These are phyloP conservation scores for Lordiphosa andalusiaca DNA, from an alignment of 2,888 invertebrate genomes.

Conservation along the genomic window DNA sequence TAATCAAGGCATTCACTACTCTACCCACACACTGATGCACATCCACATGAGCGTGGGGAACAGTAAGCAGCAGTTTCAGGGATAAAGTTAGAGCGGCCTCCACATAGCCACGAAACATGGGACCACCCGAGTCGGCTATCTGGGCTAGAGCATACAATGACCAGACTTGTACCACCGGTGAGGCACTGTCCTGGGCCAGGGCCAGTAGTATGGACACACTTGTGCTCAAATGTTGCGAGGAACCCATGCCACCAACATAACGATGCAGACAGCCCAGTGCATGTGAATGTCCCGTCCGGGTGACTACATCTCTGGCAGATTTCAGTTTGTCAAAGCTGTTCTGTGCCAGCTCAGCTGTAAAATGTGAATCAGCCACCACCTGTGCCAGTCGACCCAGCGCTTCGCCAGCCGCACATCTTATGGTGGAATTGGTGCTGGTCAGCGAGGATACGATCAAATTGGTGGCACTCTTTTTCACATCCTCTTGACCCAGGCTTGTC, in stretches of 20 bases:
- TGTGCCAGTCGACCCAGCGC: constrained; percentile 96
- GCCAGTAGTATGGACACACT: constrained; percentile 97
- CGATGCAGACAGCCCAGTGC: constrained; percentile 98
- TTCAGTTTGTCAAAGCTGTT: constrained; percentile 93
- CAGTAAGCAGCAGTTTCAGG: constrained; percentile 92
- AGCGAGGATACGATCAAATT: constrained; percentile 90
- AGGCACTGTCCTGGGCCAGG: constrained; percentile 94
- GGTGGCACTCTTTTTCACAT: constrained; percentile 91
- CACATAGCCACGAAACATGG: constrained; percentile 98
- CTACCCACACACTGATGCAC: constrained; percentile 96
- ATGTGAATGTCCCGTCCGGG: constrained; percentile 92
- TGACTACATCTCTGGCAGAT: constrained; percentile 92
- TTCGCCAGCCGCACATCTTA: constrained; percentile 97
- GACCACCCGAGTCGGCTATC: constrained; percentile 98
- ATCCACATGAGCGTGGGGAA: constrained; percentile 94
- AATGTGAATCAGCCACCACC: constrained; percentile 91
- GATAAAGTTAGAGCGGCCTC: constrained; percentile 95
- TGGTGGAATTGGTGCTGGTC: constrained; percentile 87
- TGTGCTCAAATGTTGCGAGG: constrained; percentile 95
- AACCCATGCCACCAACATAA: constrained; percentile 97
- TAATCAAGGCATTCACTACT: constrained; percentile 95
- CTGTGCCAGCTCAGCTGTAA: constrained; percentile 94
- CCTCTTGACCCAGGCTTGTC: constrained; percentile 91
- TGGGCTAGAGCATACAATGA: constrained; percentile 96
- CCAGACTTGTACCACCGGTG: constrained; percentile 99